Evolutionary conservation across 2,797 vertebrate species (phyloP), one percentile per base, ranked within the genome.

Genomic region (Strix occidentalis): DNA sequence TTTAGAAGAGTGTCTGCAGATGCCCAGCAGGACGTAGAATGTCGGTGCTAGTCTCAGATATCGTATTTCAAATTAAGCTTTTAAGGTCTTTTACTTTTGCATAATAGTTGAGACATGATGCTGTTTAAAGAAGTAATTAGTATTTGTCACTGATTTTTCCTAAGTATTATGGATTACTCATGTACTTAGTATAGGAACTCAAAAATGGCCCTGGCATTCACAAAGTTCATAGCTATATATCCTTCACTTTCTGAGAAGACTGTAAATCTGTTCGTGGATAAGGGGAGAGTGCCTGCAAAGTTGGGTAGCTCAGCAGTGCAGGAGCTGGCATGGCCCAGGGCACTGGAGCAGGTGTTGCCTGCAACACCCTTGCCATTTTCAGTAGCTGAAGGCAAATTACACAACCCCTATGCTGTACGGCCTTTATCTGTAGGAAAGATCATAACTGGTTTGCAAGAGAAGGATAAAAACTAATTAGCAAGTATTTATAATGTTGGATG

Each of bases 81-180:
- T 80, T 88, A 84, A 91, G 79, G 13, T 51, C 48, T 69, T 91
- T 92, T 70, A 53, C 56, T 70, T 91, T 74, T 89, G 86, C 85
- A 25, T 83, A 84, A 61, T 54, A 69, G n/a, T 87, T 95, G 88
- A 87, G 92, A 85, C 65, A 78, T 41, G 41, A 54, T 78, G 57
- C 86, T 54, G 45, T 65, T 74, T 80, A 72, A 95, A 83, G 56
- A 87, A 84, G 51, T 92, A 87, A 93, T 92, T 94, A 71, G 28
- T 63, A 66, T 94, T 94, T 90, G 39, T 77, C 29, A 82, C 88
- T 90, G 86, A 75, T 94, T 87, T 93, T 84, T 70, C 56, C 19
- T 16, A 51, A 75, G 75, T 53, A 46, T 90, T 89, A 66, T 77
- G n/a, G 33, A 51, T 89, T 89, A n/a, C n/a, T 79, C 10, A 5